A percentile compares a stretch with the other conserved stretches of the same genome.
phyloP scores from a whole-genome alignment of 2,888 invertebrate species.

The Drosophila subquinaria region DNA sequence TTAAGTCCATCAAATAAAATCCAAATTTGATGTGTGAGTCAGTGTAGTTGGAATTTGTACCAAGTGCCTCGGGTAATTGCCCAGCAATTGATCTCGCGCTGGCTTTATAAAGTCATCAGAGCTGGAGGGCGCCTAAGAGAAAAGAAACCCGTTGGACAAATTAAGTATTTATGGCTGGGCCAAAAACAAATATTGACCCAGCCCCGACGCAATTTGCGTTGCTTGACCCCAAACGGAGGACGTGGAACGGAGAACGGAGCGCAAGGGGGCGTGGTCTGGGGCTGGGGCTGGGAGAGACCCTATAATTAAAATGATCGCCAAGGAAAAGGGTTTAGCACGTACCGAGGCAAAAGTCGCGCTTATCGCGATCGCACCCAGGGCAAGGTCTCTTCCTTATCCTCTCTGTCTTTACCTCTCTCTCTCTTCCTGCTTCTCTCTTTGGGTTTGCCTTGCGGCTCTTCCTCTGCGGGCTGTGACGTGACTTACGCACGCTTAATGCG shows the following conservation, averaged over 20 bases:
- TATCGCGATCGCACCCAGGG: constrained; percentile 82
- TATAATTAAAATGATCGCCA: constrained; percentile 76
- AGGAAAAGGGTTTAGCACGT: constrained; percentile 74
- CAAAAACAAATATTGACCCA: constrained; percentile 79
- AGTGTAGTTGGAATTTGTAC: constrained; percentile 1
- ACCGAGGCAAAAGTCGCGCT: constrained; percentile 82
- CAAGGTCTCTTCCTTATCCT: constrained; percentile 71
- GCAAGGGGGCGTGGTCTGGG: constrained; percentile 29
- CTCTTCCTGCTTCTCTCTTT: constrained; percentile 15
- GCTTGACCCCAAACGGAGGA: constrained; percentile 63
- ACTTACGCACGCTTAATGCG: constrained; percentile 79
- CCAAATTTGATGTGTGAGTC: constrained; percentile 23
- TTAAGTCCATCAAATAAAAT: constrained; percentile 23
- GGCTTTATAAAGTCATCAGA: constrained; percentile 43
- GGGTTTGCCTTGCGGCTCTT: constrained; percentile 17
- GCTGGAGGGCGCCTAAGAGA: constrained; percentile 2
- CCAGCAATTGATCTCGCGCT: constrained; percentile 41
- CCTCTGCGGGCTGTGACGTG: constrained; percentile 59
- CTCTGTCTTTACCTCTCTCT: constrained; percentile 12
- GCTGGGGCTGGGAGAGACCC: constrained; percentile 19
- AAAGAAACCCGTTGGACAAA: constrained; percentile 67
- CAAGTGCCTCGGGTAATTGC: constrained; percentile 43
- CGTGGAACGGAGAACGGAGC: background rate
- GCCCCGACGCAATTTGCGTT: constrained; percentile 75
- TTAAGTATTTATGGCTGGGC: constrained; percentile 75